phyloP scores from a whole-genome alignment of 2,888 invertebrate genomes.

The Pterostichus madidus region DNA sequence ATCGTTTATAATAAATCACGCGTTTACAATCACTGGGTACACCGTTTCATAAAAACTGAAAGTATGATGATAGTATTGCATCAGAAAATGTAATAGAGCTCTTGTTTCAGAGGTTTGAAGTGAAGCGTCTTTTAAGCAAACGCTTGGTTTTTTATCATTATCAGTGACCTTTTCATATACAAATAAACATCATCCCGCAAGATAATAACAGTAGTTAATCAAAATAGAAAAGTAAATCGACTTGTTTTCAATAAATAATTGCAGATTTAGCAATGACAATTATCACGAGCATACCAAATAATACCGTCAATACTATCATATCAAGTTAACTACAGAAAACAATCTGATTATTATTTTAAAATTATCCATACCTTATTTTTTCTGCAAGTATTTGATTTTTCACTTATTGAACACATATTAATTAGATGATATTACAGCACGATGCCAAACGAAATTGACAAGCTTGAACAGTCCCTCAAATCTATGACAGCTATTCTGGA shows the following conservation, averaged over 20 bases:
- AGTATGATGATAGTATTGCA: conserved; percentile 22
- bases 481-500: conserved; percentile 36
- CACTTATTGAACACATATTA: conserved; percentile 61
- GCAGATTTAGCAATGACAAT: conserved; percentile 31
- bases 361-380: conserved; percentile 59
- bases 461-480: background rate
- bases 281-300: conserved; percentile 13
- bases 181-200: conserved; percentile 42
- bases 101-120: background rate
- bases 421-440: conserved; percentile 16
- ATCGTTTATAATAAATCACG: conserved; percentile 35
- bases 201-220: conserved; percentile 31
- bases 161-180: conserved; percentile 59
- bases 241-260: conserved; percentile 39
- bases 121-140: conserved; percentile 48
- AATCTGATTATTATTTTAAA: conserved; percentile 10
- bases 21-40: conserved; percentile 29
- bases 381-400: conserved; percentile 48
- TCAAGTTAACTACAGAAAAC: background rate
- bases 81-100: conserved; percentile 29
- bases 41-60: conserved; percentile 48
- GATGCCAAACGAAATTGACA: conserved; percentile 22
- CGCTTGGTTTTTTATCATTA: conserved; percentile 49
- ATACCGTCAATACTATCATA: background rate
- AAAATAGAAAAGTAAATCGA: conserved; percentile 32